These are phyloP conservation scores for Drosophila formosana DNA, from an alignment of 2,888 invertebrate species.

Conservation along the genomic window DNA sequence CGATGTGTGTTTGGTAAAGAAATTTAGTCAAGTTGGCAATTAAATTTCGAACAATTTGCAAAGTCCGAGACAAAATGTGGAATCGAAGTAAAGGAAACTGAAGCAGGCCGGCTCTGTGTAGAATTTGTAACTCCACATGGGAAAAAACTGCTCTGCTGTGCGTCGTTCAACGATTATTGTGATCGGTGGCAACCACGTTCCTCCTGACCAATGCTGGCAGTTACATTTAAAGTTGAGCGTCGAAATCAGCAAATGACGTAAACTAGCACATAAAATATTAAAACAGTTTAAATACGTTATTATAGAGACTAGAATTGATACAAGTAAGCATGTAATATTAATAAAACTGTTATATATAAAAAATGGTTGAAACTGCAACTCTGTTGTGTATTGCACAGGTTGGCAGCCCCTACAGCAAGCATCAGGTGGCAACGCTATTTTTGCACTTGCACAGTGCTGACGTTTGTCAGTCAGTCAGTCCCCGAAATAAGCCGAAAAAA, in stretches of 20 bases:
- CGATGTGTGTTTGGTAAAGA: slow-evolving; percentile 10
- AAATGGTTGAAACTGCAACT: slow-evolving; percentile 21
- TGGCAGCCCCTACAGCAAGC: slow-evolving; percentile 36
- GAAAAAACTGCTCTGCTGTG: slow-evolving; percentile 52
- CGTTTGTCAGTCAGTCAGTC: slow-evolving; percentile 57
- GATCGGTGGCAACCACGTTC: slow-evolving; percentile 40
- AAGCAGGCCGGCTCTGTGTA: slow-evolving; percentile 58
- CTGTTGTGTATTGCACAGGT: slow-evolving; percentile 15
- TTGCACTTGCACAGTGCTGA: slow-evolving; percentile 62
- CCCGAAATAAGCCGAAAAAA: slow-evolving; percentile 57
- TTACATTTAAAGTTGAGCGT: slow-evolving; percentile 48
- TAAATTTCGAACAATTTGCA: slow-evolving; percentile 47
- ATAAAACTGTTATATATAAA: background rate
- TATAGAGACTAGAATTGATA: background rate
- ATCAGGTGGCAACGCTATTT: slow-evolving; percentile 47
- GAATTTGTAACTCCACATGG: slow-evolving; percentile 58
- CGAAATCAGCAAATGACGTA: background rate
- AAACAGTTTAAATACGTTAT: background rate
- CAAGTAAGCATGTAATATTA: background rate
- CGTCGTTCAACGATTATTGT: slow-evolving; percentile 37
- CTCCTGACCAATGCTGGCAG: slow-evolving; percentile 29
- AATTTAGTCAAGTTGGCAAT: slow-evolving; percentile 30
- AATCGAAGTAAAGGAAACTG: slow-evolving; percentile 53
- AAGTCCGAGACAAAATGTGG: slow-evolving; percentile 45
- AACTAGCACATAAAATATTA: background rate